Evolutionary conservation across 2,888 invertebrate genomes (phyloP), one percentile per base, ranked within the genome.

Genomic region (Ceramica pisi): DNA sequence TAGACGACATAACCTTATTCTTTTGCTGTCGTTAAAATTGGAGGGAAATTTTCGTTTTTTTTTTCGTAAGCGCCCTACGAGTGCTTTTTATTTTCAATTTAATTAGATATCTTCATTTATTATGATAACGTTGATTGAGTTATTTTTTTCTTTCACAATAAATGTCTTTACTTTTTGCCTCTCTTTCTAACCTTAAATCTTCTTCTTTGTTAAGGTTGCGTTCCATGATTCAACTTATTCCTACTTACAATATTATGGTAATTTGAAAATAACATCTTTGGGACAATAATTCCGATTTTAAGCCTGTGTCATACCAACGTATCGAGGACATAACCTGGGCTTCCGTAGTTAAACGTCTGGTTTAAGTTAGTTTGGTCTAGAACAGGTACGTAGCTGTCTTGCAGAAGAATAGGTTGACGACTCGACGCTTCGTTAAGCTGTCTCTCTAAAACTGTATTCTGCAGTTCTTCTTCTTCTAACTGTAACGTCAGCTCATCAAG

Each of bases 401-500:
- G 94, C 38, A 96, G 86, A 35, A 94, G 86, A 50, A 96, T 95
- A 0, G 96, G 96, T 71, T 95, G 95, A 75, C 96, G 87, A 89
- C 94, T 95, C 0, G 95, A 94, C 2, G 95, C 90, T 82, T 95
- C 96, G 71, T 95, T 95, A 44, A 95, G 76, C 71, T 95, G 95
- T 69, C 91, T 91, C 90, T 97, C 94, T 86, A 96, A 77, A 88
- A 93, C 90, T 78, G 96, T 82, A 87, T 96, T 93, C 92, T 97
- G 94, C 71, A 93, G 80, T 79, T 96, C 96, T 71, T 96, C 96
- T 78, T 96, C 94, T 77, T 96, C 95, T 70, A 97, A 89, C 74
- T 97, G 96, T 74, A 95, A 88, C 3, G 96, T 96, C 70, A 97
- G 86, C 70, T 95, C 95, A 66, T 97, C 97, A 12, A 97, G 88